phyloP scores from a whole-genome alignment of 30 jellyfish, hydroid and myxozoan genomes.

The Aurelia sp. region DNA sequence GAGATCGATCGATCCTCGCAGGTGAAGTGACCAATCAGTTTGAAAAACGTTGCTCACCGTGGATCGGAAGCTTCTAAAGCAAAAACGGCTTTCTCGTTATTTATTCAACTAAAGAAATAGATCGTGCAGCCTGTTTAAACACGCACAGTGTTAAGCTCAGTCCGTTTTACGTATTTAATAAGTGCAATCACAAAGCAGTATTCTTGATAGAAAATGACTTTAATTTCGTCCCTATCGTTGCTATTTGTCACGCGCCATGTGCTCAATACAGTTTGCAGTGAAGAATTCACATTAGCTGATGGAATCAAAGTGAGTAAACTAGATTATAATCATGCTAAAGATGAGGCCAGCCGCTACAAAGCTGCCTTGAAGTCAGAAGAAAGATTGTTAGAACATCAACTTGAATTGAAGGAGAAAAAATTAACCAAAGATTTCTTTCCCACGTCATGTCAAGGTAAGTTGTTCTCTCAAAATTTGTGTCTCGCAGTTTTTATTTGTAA shows the following conservation, averaged over 20 bases:
- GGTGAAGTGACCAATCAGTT: no score
- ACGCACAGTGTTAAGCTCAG: no score
- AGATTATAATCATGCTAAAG: conserved; percentile 16
- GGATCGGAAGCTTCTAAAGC: no score
- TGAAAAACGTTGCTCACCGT: no score
- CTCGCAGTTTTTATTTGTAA: no score
- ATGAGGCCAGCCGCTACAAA: not conserved
- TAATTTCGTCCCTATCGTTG: not conserved
- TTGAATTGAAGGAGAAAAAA: conserved; percentile 55
- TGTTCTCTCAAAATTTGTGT: not conserved
- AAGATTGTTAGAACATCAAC: conserved; percentile 51
- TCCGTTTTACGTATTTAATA: no score
- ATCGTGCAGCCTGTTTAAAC: no score
- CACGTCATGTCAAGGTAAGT: conserved; percentile 40
- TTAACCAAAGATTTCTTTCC: conserved; percentile 11
- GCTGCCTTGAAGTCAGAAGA: conserved; percentile 27
- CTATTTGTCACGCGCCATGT: not conserved
- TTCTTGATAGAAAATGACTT: no score
- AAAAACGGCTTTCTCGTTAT: no score
- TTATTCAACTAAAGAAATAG: no score
- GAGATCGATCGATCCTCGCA: no score
- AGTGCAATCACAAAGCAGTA: no score
- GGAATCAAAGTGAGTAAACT: conserved; percentile 42
- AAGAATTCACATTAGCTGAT: conserved; percentile 35
- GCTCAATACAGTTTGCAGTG: not conserved